Base-by-base conservation (phyloP, 2,113 vertebrate genomes). In the Neolamprologus modestus region DNA sequence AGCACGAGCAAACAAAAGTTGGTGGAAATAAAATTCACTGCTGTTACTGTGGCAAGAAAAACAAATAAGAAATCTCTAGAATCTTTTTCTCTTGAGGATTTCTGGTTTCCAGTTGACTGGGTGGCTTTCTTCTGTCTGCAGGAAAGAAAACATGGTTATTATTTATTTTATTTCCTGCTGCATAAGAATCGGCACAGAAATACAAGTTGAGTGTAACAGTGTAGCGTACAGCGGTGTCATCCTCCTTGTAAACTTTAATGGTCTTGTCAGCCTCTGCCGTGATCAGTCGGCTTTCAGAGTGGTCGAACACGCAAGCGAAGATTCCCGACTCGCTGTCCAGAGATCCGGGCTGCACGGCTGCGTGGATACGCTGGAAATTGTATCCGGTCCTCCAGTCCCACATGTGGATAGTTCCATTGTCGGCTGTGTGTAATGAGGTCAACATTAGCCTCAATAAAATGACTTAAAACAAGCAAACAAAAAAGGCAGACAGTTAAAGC, bases 311-410 rank as follows among this genome's bases (percentile, higher is more conserved):
- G 89, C 98, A 99, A 8, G 98, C 97, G 61, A 99, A 99, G 96
- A 99, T 99, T 83, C 99, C 99, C 0, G 99, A 99, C 95, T 99
- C 98, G 87, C 98, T 99, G 96, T 99, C 98, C 96, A 99, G 96
- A 85, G 98, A 99, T 2, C 98, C 98, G 0, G 98, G 98, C 92
- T 99, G 98, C 76, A 99, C 98, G 4, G 98, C 98, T 5, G 98
- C 99, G 6, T 99, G 99, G 26, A 99, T 98, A 71, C 98, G 94
- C 95, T 99, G 99, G 95, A 99, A 99, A 93, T 99, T 99, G 92
- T 99, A 99, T 19, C 98, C 98, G 3, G 99, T 99, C 94, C 98
- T 97, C 99, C 98, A 99, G 37, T 99, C 99, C 98, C 98, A 99
- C 95, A 99, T 97, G 94, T 99, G 98, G 97, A 99, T 98, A 24